Percentiles rank a stretch among this genome's conserved stretches.
Conservation (phyloP, 23 tunicate genomes). For the Ascidia mentula region DNA sequence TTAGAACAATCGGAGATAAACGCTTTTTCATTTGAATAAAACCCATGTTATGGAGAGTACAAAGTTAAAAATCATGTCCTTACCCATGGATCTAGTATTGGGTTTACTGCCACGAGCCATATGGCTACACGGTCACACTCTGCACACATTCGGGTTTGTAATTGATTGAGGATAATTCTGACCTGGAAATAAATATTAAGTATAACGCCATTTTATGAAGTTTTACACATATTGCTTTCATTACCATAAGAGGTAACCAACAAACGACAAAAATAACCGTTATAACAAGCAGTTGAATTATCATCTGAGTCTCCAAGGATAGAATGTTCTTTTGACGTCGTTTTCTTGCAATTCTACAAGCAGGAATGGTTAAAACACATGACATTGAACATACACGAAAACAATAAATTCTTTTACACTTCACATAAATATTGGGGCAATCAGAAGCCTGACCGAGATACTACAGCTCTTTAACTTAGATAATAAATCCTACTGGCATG, state of each 20-base stretch:
- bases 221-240: neutral
- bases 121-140: conserved; percentile 48
- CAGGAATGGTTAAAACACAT: too few relatives aligned
- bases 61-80: too few relatives aligned
- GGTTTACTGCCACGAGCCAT: conserved; percentile 63
- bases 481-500: too few relatives aligned
- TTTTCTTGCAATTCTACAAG: neutral
- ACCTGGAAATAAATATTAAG: conserved; percentile 47
- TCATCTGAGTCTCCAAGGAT: conserved; percentile 61
- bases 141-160: neutral
- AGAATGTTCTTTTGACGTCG: neutral
- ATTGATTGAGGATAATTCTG: conserved; percentile 50
- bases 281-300: conserved; percentile 59
- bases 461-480: too few relatives aligned
- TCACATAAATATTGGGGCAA: too few relatives aligned
- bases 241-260: conserved; percentile 77
- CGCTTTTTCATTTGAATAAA: too few relatives aligned
- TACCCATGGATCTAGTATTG: conserved; percentile 84
- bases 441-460: too few relatives aligned
- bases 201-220: neutral
- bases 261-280: conserved; percentile 50
- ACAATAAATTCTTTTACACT: too few relatives aligned
- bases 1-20: too few relatives aligned
- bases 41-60: too few relatives aligned
- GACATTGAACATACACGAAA: too few relatives aligned